phyloP scores from a whole-genome alignment of 35 echinoderm and acorn worm genomes.

The Apostichopus japonicus region DNA sequence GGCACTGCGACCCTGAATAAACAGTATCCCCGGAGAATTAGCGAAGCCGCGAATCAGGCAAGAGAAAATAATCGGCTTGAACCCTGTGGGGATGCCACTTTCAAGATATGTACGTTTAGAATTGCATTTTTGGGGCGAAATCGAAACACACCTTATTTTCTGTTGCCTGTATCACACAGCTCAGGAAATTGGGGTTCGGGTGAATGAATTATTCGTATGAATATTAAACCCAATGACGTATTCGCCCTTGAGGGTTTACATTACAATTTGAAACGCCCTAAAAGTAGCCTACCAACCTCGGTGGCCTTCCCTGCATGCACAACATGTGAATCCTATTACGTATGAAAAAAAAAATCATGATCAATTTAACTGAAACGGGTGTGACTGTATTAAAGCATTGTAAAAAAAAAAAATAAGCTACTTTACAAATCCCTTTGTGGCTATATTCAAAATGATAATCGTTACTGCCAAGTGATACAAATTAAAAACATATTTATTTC shows the following conservation, averaged over 20 bases:
- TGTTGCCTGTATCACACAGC: constrained; percentile 11
- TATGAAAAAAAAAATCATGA: not conserved
- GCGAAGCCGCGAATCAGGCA: constrained; percentile 53
- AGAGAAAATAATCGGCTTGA: constrained; percentile 66
- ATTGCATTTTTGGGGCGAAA: constrained; percentile 62
- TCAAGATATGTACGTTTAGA: constrained; percentile 47
- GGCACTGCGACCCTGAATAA: constrained; percentile 63
- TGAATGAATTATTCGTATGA: constrained; percentile 45
- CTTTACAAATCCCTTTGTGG: not conserved
- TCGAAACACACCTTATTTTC: constrained; percentile 53
- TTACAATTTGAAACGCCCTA: constrained; percentile 33
- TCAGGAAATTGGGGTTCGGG: constrained; percentile 21
- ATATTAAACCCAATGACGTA: constrained; percentile 44
- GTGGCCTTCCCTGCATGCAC: constrained; percentile 21
- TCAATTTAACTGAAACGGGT: not conserved
- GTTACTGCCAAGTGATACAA: not conserved
- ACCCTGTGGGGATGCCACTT: constrained; percentile 57
- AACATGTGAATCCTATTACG: constrained; percentile 36
- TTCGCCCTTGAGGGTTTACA: constrained; percentile 26
- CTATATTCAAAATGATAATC: not conserved
- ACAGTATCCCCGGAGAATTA: constrained; percentile 65
- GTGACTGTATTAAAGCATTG: not conserved
- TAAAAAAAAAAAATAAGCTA: not conserved
- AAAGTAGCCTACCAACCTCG: constrained; percentile 22
- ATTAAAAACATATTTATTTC: not conserved